These are phyloP conservation scores for Eulemur coronatus DNA, from an alignment of 2,797 vertebrate genomes.

Conservation along the genomic window DNA sequence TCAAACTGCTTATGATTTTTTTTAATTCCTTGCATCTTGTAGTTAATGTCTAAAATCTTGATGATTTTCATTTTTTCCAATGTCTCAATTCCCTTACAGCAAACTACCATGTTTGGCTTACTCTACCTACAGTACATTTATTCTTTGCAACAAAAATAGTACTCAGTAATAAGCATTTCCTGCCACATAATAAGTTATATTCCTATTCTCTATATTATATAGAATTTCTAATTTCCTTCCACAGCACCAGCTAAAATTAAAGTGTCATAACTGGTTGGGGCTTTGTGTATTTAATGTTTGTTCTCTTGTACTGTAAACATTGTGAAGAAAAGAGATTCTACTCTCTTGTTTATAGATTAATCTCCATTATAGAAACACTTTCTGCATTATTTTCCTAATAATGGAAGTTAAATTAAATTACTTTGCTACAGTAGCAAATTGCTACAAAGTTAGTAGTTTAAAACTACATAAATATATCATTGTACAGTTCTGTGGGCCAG, in stretches of 20 bases:
- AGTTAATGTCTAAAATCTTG: not conserved
- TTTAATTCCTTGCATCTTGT: not conserved
- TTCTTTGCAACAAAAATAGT: not conserved
- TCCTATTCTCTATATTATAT: not conserved
- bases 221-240: not conserved
- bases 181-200: not conserved
- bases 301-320: not conserved
- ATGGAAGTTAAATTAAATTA: not conserved
- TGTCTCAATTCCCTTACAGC: fast-evolving
- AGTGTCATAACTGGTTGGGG: not conserved
- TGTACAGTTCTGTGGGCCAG: not conserved
- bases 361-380: not conserved
- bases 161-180: not conserved
- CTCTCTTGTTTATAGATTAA: not conserved
- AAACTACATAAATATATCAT: not conserved
- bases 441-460: not conserved
- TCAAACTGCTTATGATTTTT: not conserved
- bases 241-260: not conserved
- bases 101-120: not conserved
- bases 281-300: not conserved
- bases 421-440: not conserved
- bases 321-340: not conserved
- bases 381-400: not conserved
- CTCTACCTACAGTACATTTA: not conserved
- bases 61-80: not conserved